A percentile compares a stretch with the other conserved stretches of the same genome.
Evolutionary conservation across 2,888 invertebrate species (phyloP).

Genomic region (Pseudococcus longispinus): DNA sequence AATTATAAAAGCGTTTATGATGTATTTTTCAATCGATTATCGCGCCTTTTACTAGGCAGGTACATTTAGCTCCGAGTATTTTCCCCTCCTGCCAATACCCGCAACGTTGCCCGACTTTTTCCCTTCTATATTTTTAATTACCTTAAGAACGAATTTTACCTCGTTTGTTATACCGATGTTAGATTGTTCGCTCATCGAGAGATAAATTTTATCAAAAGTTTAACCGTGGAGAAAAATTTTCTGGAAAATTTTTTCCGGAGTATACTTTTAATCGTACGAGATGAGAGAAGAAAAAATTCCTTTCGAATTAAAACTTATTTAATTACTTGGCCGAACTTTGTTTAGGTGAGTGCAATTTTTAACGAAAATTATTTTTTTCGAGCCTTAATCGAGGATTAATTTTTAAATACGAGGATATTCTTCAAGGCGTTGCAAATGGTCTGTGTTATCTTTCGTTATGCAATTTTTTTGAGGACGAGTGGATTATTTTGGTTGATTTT

Average conservation of each 20-base stretch:
- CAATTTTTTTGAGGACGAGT: background rate
- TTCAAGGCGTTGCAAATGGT: background rate
- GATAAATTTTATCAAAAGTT: background rate
- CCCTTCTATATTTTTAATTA: background rate
- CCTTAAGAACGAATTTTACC: background rate
- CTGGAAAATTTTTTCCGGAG: background rate
- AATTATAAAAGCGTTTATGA: slow-evolving; percentile 13
- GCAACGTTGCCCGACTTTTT: background rate
- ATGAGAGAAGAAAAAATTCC: background rate
- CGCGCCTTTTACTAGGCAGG: background rate
- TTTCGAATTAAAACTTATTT: background rate
- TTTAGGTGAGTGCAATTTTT: background rate
- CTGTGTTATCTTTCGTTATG: background rate
- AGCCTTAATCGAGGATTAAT: background rate
- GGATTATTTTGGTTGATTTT: background rate
- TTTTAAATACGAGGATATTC: background rate
- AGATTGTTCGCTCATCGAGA: background rate
- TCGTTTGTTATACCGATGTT: background rate
- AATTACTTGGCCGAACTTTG: background rate
- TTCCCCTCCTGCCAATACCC: background rate
- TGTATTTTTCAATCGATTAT: slow-evolving; percentile 18
- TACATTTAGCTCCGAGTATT: background rate
- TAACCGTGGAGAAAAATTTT: background rate
- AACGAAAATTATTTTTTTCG: background rate
- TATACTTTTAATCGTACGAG: too few relatives aligned